Evolutionary conservation across 2,888 invertebrate genomes (phyloP).

Genomic region (Hymenopus coronatus): DNA sequence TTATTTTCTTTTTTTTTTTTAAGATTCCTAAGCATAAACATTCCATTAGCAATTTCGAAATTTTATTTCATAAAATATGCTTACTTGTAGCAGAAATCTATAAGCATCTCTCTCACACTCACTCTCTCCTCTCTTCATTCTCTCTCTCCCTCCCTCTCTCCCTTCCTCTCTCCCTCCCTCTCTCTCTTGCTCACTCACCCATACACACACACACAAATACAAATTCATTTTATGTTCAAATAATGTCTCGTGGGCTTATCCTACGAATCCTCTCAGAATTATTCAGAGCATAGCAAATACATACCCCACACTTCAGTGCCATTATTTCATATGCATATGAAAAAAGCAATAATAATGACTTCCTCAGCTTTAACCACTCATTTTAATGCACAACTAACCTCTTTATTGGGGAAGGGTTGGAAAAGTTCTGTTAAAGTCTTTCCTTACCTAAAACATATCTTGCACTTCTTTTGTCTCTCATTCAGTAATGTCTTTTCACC

Average conservation of each 20-base stretch:
- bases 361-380: background rate
- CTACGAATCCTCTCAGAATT: background rate
- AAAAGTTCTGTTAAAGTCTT: background rate
- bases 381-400: slow-evolving; percentile 10
- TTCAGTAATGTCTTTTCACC: background rate
- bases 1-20: background rate
- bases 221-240: background rate
- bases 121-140: no score
- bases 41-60: background rate
- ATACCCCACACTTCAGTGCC: background rate
- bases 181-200: no score
- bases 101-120: background rate
- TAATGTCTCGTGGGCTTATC: background rate
- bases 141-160: no score
- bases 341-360: background rate
- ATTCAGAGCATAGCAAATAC: background rate
- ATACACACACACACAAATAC: background rate
- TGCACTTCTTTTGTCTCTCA: background rate
- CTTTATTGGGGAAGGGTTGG: background rate
- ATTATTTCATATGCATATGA: background rate
- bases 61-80: background rate
- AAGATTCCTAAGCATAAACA: background rate
- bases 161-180: no score
- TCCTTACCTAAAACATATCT: background rate
- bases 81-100: background rate